These are phyloP conservation scores for Platyscapa corneri DNA, from an alignment of 1,140 invertebrate genomes.

Conservation along the genomic window DNA sequence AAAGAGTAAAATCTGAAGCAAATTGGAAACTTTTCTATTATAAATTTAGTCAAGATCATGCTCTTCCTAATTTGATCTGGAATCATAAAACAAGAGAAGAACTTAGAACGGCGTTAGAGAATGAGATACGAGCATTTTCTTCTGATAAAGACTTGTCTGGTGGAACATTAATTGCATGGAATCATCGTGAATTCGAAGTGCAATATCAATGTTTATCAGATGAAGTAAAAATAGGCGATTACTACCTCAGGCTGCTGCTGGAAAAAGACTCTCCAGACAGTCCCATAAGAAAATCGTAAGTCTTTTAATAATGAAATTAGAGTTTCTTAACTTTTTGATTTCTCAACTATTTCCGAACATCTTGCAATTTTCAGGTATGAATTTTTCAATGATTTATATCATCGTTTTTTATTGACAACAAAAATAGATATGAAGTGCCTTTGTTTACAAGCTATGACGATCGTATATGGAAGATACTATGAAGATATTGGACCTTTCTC, in stretches of 20 bases:
- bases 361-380: conserved; percentile 82
- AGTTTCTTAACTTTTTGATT: neutral
- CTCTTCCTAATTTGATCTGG: conserved; percentile 98
- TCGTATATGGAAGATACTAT: conserved; percentile 96
- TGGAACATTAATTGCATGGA: conserved; percentile 93
- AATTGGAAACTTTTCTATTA: conserved; percentile 98
- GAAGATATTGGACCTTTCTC: conserved; percentile 98
- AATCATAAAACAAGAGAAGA: conserved; percentile 99
- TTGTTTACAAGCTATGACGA: conserved; percentile 98
- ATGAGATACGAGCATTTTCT: conserved; percentile 92
- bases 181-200: conserved; percentile 97
- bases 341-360: neutral
- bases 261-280: conserved; percentile 93
- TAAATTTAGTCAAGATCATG: conserved; percentile 95
- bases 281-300: conserved; percentile 90
- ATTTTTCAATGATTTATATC: conserved; percentile 99
- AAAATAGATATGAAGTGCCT: conserved; percentile 95
- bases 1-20: conserved; percentile 92
- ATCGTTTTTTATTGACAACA: conserved; percentile 94
- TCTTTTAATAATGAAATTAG: conserved; percentile 39
- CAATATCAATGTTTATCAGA: conserved; percentile 94
- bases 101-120: conserved; percentile 92
- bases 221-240: conserved; percentile 99
- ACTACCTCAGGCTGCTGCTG: conserved; percentile 95
- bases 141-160: conserved; percentile 92